phyloP scores from a whole-genome alignment of 2,888 invertebrate genomes.

The Limnephilus auricula region DNA sequence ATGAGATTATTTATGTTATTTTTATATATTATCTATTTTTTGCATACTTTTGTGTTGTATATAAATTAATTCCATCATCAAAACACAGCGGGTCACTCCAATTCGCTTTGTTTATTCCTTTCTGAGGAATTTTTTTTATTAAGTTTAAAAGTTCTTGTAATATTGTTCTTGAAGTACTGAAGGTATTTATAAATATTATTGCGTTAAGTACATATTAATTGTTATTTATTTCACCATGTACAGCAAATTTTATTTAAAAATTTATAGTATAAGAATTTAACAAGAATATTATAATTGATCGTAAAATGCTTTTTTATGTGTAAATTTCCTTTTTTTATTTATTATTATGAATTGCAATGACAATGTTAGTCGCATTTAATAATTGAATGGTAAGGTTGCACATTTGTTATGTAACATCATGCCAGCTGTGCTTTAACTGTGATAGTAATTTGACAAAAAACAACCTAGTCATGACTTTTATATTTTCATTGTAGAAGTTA shows the following conservation, averaged over 20 bases:
- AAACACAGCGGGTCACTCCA: background rate
- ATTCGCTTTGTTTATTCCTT: background rate
- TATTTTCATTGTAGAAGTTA: slow-evolving; percentile 45
- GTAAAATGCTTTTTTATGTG: slow-evolving; percentile 14
- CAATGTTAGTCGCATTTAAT: background rate
- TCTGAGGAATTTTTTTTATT: background rate
- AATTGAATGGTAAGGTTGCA: slow-evolving; percentile 3
- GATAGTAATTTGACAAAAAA: slow-evolving; percentile 30
- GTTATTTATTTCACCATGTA: background rate
- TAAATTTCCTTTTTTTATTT: background rate
- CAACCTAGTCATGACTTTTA: slow-evolving; percentile 40
- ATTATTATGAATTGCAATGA: background rate
- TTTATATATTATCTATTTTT: background rate
- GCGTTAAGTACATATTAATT: background rate
- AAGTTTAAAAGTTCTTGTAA: background rate
- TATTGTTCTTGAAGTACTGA: background rate
- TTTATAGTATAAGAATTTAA: background rate
- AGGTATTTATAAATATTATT: background rate
- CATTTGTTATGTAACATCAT: background rate
- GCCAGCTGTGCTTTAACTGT: slow-evolving; percentile 40
- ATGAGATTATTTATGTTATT: background rate
- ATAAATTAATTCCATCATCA: background rate
- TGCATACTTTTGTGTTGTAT: background rate
- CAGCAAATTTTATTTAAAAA: background rate
- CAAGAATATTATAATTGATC: background rate